phyloP scores from a whole-genome alignment of 2,888 invertebrate species.

The Eurytoma adleriae region DNA sequence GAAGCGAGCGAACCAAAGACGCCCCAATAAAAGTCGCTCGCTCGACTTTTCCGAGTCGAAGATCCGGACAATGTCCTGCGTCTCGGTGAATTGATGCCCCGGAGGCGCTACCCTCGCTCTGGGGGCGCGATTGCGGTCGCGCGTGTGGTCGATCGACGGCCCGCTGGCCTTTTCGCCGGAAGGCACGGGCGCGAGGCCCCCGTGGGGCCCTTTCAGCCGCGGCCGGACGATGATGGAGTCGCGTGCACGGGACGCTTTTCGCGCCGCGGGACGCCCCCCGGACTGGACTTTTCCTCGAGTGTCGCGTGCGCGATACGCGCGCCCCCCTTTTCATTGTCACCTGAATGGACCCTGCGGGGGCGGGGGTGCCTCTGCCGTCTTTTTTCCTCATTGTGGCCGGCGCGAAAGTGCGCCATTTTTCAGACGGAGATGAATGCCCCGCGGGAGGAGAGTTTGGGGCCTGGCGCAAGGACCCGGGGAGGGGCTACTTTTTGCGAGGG shows the following conservation, averaged over 20 bases:
- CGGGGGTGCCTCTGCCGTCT: background rate
- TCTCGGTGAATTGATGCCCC: too few species aligned
- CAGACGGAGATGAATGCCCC: background rate
- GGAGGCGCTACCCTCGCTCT: too few species aligned
- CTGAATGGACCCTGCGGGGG: background rate
- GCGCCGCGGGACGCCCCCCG: slow-evolving; percentile 15
- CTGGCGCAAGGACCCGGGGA: background rate
- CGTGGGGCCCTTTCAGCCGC: background rate
- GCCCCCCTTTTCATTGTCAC: background rate
- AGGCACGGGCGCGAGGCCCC: background rate
- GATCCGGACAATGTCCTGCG: too few species aligned
- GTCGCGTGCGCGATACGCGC: slow-evolving; percentile 10
- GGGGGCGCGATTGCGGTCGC: background rate
- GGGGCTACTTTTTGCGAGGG: background rate
- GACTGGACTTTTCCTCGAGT: slow-evolving; percentile 4
- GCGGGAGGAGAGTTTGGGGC: background rate
- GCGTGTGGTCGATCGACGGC: background rate
- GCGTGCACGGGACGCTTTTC: slow-evolving; percentile 21
- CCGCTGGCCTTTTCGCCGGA: slow-evolving; percentile 3
- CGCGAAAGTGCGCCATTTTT: slow-evolving; percentile 35
- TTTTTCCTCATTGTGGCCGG: background rate
- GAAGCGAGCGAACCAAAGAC: too few species aligned
- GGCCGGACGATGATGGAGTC: slow-evolving; percentile 40
- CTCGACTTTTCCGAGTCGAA: background rate
- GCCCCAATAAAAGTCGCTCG: background rate